Evolutionary conservation across 1,140 invertebrate genomes (phyloP), one percentile per base, ranked within the genome.

Genomic region (Berghia stephanieae): DNA sequence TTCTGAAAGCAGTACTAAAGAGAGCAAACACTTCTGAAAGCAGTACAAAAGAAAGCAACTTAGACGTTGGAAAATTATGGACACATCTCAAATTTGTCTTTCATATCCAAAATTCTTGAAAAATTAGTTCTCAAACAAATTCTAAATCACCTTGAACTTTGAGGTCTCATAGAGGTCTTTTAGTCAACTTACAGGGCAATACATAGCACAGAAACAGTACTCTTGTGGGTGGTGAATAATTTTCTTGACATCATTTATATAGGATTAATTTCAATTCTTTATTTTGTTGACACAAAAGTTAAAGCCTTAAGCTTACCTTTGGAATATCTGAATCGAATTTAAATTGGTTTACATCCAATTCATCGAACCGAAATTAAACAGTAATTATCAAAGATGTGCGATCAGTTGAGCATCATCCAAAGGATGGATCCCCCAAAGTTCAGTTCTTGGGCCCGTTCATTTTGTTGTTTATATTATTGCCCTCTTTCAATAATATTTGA

Each of bases 191-290:
- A n/a, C n/a, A n/a, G n/a, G n/a, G n/a, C n/a, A n/a, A n/a, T n/a
- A n/a, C n/a, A n/a, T n/a, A n/a, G n/a, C n/a, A n/a, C n/a, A n/a
- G n/a, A n/a, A n/a, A n/a, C n/a, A n/a, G n/a, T n/a, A n/a, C n/a
- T n/a, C n/a, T n/a, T n/a, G n/a, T n/a, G n/a, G n/a, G n/a, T n/a
- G n/a, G n/a, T n/a, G n/a, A n/a, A n/a, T n/a, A n/a, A n/a, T 70
- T 70, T 36, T 73, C 27, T 38, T 75, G 72, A 57, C 72, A 75
- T 44, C 24, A 60, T 31, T 24, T 75, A 6, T 75, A 49, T 6
- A 5, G 63, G 63, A 21, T 38, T 40, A 18, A 40, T 21, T 40
- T 67, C 38, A 34, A 40, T 34, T 27, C 31, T 67, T 36, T 40
- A 67, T 18, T 67, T 40, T 13, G 63, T 67, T 40, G 63, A 40